These are phyloP conservation scores for Philhelius pedissequus DNA, from an alignment of 2,888 invertebrate species.

Conservation along the genomic window DNA sequence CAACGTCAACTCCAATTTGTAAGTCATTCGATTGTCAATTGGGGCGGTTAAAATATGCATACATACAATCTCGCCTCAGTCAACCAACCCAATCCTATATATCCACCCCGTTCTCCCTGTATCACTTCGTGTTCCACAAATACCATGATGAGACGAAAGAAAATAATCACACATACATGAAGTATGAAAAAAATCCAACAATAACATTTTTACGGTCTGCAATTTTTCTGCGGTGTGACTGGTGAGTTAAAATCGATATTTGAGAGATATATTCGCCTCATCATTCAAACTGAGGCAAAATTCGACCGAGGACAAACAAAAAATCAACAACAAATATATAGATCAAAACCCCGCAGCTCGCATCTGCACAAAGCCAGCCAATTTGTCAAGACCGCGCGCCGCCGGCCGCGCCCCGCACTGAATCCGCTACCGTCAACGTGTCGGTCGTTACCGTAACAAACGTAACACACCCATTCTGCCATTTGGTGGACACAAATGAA, in stretches of 20 bases:
- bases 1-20: slow-evolving; percentile 66
- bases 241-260: slow-evolving; percentile 48
- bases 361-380: slow-evolving; percentile 30
- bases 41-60: slow-evolving; percentile 59
- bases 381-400: slow-evolving; percentile 52
- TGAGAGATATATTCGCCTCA: slow-evolving; percentile 8
- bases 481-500: slow-evolving; percentile 24
- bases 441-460: background rate
- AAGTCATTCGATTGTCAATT: slow-evolving; percentile 66
- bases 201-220: slow-evolving; percentile 34
- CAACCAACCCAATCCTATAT: slow-evolving; percentile 6
- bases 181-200: background rate
- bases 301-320: background rate
- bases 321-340: background rate
- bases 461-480: slow-evolving; percentile 37
- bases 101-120: background rate
- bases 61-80: slow-evolving; percentile 30
- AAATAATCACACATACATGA: slow-evolving; percentile 14
- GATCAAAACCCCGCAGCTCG: slow-evolving; percentile 25
- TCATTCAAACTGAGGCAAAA: slow-evolving; percentile 9
- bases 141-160: background rate
- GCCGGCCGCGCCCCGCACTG: background rate
- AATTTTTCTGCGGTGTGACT: slow-evolving; percentile 36
- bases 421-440: too few species aligned
- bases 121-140: slow-evolving; percentile 14